Evolutionary conservation across 2,888 invertebrate genomes (phyloP).

Genomic region (Rhopalosiphum nymphaeae): DNA sequence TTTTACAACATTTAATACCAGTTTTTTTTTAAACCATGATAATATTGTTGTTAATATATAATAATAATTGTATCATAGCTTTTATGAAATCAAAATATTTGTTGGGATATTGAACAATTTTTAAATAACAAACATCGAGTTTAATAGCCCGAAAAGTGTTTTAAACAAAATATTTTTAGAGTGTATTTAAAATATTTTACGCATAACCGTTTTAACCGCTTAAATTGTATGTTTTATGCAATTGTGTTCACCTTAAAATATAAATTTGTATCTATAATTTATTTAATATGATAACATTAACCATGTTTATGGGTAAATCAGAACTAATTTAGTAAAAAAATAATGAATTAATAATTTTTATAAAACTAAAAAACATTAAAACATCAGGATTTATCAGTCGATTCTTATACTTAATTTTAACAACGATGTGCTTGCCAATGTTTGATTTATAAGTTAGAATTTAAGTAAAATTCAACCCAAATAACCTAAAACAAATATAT

Average conservation of each 20-base stretch:
- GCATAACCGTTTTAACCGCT: neutral
- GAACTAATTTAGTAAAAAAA: neutral
- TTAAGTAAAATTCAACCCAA: neutral
- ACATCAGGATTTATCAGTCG: neutral
- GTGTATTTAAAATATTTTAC: no score
- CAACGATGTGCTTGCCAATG: neutral
- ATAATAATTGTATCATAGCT: neutral
- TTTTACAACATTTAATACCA: neutral
- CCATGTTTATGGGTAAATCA: neutral
- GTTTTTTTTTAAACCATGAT: neutral
- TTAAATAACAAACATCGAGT: neutral
- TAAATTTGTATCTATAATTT: neutral
- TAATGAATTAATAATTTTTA: neutral
- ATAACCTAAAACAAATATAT: neutral
- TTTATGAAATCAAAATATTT: neutral
- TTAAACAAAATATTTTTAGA: neutral
- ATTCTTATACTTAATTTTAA: neutral
- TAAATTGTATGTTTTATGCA: neutral
- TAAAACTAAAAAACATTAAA: neutral
- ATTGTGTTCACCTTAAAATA: neutral
- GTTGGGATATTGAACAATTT: neutral
- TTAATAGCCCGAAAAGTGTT: neutral
- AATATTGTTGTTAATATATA: neutral
- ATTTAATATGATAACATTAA: neutral
- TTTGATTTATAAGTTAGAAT: neutral